A percentile compares a stretch with the other conserved stretches of the same genome.
phyloP scores from a whole-genome alignment of 2,797 vertebrate species.

The Microctenopoma stevenorrisi region DNA sequence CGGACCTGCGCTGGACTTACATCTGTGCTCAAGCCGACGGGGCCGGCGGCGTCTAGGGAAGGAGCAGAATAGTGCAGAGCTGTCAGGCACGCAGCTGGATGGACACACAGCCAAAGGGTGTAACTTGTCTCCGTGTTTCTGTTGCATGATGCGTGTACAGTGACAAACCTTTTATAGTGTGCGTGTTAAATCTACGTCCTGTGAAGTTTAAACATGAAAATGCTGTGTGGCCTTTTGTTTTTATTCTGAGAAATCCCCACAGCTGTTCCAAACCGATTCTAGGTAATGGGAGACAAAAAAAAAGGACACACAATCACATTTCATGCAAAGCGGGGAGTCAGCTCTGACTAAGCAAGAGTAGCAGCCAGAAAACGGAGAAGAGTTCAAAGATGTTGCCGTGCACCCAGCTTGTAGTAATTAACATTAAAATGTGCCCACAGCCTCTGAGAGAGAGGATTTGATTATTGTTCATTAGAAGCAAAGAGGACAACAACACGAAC shows the following conservation, averaged over 20 bases:
- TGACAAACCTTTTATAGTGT: accelerated
- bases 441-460: neutral
- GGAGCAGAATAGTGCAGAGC: slow-evolving; percentile 14
- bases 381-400: neutral
- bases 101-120: slow-evolving; percentile 43
- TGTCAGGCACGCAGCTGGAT: slow-evolving; percentile 44
- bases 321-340: neutral
- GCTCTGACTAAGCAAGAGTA: neutral
- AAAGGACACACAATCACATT: neutral
- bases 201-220: neutral
- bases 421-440: neutral
- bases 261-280: neutral
- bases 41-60: slow-evolving; percentile 36
- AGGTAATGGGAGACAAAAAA: neutral
- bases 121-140: slow-evolving; percentile 31
- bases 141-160: slow-evolving; percentile 13
- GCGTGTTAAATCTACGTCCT: neutral
- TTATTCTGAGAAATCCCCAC: neutral
- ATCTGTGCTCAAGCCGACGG: slow-evolving; percentile 25
- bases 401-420: slow-evolving; percentile 13
- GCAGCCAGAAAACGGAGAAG: neutral
- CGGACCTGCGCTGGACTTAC: slow-evolving; percentile 39
- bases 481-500: neutral
- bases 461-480: slow-evolving; percentile 8
- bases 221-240: too few relatives aligned